Conservation (phyloP, 2,888 invertebrate species). For the Sphecodes monilicornis region DNA sequence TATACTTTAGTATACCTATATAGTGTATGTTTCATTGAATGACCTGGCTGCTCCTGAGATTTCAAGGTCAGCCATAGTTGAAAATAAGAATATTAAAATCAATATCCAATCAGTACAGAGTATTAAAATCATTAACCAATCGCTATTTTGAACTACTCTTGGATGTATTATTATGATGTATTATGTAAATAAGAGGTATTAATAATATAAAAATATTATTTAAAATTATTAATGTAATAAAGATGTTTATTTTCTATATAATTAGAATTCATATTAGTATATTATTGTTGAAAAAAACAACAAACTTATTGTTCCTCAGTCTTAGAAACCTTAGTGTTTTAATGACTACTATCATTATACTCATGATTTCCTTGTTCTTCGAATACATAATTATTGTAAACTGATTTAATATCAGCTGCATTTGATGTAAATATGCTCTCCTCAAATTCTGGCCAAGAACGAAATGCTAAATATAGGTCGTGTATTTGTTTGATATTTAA, state of each 20-base stretch:
- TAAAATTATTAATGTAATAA: background rate
- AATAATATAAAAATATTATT: background rate
- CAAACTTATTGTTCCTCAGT: background rate
- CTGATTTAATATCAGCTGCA: background rate
- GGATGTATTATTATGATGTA: background rate
- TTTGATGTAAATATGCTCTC: conserved; percentile 15
- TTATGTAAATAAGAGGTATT: no score
- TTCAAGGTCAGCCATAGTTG: conserved; percentile 70
- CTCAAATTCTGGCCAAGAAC: conserved; percentile 67
- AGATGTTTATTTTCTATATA: background rate
- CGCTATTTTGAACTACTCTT: conserved; percentile 16
- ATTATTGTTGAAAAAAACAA: background rate
- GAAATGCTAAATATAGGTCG: conserved; percentile 87
- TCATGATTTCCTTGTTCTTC: background rate
- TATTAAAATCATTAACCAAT: conserved; percentile 12
- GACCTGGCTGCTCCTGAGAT: conserved; percentile 44
- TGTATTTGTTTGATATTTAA: conserved; percentile 88
- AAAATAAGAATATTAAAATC: conserved; percentile 63
- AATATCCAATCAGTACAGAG: conserved; percentile 49
- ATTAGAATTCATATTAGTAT: background rate
- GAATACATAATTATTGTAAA: background rate
- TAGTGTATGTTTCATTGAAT: conserved; percentile 8
- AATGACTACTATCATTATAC: background rate
- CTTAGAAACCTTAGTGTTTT: background rate
- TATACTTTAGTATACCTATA: background rate